Percentiles rank a stretch among this genome's conserved stretches.
Evolutionary conservation across 1,140 invertebrate species (phyloP).

Genomic region (Trissolcus basalis): DNA sequence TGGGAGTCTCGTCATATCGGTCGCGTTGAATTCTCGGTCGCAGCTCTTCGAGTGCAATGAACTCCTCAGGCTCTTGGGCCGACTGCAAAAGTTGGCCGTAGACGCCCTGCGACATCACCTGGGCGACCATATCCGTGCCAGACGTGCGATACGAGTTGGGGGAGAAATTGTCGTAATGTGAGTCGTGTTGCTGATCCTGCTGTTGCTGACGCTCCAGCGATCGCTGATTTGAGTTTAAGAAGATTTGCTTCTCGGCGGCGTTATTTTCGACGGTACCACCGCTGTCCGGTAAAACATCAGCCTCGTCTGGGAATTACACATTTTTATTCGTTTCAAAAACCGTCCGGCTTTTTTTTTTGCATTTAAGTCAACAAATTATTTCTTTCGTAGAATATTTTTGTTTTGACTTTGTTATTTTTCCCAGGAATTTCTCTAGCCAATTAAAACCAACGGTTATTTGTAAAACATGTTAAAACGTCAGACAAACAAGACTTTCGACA

Average conservation of each 20-base stretch:
- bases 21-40: conserved; percentile 60
- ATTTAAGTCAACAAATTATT: not conserved
- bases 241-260: conserved; percentile 58
- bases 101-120: conserved; percentile 69
- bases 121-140: conserved; percentile 68
- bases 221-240: conserved; percentile 55
- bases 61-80: conserved; percentile 67
- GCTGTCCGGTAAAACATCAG: conserved; percentile 64
- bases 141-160: conserved; percentile 48
- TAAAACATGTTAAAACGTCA: no score
- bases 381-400: no score
- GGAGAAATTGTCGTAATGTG: conserved; percentile 54
- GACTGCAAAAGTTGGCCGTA: conserved; percentile 70
- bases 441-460: no score
- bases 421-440: no score
- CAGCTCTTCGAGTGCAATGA: conserved; percentile 69
- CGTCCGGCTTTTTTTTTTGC: not conserved
- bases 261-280: conserved; percentile 60
- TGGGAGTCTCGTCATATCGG: conserved; percentile 41
- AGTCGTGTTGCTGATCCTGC: conserved; percentile 41
- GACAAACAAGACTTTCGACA: conserved; percentile 21
- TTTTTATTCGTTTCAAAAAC: conserved; percentile 14
- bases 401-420: no score
- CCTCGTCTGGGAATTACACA: conserved; percentile 63
- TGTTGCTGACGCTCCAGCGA: conserved; percentile 7